phyloP scores from a whole-genome alignment of 2,113 vertebrate species.

The Hirundichthys speculiger region DNA sequence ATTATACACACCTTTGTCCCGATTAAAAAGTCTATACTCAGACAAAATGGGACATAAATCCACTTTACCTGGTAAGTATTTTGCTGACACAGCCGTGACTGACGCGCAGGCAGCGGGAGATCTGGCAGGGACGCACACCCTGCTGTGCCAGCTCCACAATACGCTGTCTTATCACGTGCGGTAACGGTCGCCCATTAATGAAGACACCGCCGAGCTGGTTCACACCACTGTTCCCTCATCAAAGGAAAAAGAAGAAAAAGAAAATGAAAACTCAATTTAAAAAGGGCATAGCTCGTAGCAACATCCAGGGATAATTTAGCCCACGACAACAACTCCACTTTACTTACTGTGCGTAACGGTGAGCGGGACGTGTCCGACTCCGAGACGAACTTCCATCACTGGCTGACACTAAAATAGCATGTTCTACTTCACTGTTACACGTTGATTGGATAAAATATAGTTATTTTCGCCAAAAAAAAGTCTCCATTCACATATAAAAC shows the following conservation, averaged over 20 bases:
- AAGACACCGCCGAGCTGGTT: constrained; percentile 72
- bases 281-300: neutral
- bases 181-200: constrained; percentile 67
- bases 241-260: neutral
- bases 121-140: constrained; percentile 65
- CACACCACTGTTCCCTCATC: constrained; percentile 48
- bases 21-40: too few relatives aligned
- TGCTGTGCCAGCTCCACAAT: constrained; percentile 60
- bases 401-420: neutral
- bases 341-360: constrained; percentile 54
- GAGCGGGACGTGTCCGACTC: constrained; percentile 49
- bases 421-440: neutral
- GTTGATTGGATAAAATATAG: neutral
- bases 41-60: too few relatives aligned
- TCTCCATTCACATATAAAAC: too few relatives aligned
- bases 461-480: too few relatives aligned
- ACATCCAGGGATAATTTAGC: neutral
- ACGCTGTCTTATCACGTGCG: constrained; percentile 44
- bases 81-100: constrained; percentile 74
- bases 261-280: neutral
- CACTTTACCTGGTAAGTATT: constrained; percentile 54
- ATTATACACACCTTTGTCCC: too few relatives aligned
- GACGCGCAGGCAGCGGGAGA: constrained; percentile 66
- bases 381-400: constrained; percentile 49
- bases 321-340: too few relatives aligned